Conservation (phyloP, 2,888 invertebrate genomes). For the Calephelis perditalis region DNA sequence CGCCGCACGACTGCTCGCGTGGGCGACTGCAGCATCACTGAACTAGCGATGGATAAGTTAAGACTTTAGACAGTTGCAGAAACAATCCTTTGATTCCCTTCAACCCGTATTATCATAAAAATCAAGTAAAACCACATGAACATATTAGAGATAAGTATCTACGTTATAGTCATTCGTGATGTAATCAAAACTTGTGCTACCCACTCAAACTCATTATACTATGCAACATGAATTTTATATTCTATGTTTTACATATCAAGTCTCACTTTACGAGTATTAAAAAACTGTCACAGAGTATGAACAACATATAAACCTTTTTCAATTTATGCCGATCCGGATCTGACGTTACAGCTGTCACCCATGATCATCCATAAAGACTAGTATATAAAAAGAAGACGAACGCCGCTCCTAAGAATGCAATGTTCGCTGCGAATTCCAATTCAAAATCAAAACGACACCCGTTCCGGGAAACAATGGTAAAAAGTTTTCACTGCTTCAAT, state of each 20-base stretch:
- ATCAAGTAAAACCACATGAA: too few relatives aligned
- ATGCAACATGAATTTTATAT: slow-evolving; percentile 7
- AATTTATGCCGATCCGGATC: slow-evolving; percentile 4
- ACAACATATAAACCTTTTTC: not conserved
- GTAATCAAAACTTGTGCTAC: not conserved
- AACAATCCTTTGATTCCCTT: too few relatives aligned
- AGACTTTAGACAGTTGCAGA: too few relatives aligned
- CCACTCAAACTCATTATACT: not conserved
- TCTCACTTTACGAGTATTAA: slow-evolving; percentile 9
- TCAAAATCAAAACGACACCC: slow-evolving; percentile 44
- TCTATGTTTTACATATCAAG: slow-evolving; percentile 7
- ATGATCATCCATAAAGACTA: slow-evolving; percentile 37
- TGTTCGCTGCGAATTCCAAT: slow-evolving; percentile 40
- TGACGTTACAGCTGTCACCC: slow-evolving; percentile 34
- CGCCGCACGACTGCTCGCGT: slow-evolving; percentile 59
- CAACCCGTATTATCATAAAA: too few relatives aligned
- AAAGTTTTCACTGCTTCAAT: slow-evolving; percentile 53
- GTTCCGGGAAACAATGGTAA: slow-evolving; percentile 48
- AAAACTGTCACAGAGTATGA: slow-evolving; percentile 4
- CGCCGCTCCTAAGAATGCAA: slow-evolving; percentile 38
- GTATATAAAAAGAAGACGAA: slow-evolving; percentile 42
- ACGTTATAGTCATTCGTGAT: not conserved
- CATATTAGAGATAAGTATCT: too few relatives aligned
- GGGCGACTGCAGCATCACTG: slow-evolving; percentile 60
- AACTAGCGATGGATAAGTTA: slow-evolving; percentile 28